phyloP scores from a whole-genome alignment of 2,797 vertebrate genomes.

The Momotus momota region DNA sequence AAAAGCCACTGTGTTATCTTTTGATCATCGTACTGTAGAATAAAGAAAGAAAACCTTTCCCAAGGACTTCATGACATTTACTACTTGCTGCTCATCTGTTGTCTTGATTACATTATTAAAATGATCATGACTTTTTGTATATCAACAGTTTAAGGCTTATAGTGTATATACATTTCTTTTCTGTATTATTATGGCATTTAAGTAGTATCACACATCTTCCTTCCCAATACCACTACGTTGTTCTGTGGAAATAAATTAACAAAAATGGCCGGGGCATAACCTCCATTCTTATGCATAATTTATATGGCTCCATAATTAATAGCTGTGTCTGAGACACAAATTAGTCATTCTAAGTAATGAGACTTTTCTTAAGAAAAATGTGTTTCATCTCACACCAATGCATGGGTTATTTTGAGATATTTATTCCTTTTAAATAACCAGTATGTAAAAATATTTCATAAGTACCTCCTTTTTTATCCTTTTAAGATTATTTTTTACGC shows the following conservation, averaged over 20 bases:
- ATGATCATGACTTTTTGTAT: not conserved
- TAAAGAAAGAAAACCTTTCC: not conserved
- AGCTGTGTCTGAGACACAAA: constrained; percentile 3
- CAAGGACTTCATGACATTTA: not conserved
- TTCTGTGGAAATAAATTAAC: constrained; percentile 30
- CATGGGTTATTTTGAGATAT: constrained; percentile 15
- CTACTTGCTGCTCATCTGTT: not conserved
- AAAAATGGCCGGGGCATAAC: not conserved
- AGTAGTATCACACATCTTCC: not conserved
- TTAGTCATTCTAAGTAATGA: constrained; percentile 34
- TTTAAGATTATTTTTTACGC: constrained; percentile 30
- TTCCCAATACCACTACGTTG: not conserved
- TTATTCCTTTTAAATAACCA: constrained; percentile 48
- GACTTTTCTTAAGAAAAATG: constrained; percentile 20
- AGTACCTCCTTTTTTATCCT: not conserved
- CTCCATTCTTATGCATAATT: constrained; percentile 3
- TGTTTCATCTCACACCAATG: constrained; percentile 8
- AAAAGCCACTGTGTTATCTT: not conserved
- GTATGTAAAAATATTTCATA: constrained; percentile 55
- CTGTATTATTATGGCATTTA: not conserved
- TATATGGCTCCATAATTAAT: constrained; percentile 46
- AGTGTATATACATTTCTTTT: not conserved
- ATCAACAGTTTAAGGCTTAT: not conserved
- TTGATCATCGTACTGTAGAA: not conserved
- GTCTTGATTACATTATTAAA: not conserved